phyloP scores from a whole-genome alignment of 2,113 vertebrate species.

The Lampris incognitus region DNA sequence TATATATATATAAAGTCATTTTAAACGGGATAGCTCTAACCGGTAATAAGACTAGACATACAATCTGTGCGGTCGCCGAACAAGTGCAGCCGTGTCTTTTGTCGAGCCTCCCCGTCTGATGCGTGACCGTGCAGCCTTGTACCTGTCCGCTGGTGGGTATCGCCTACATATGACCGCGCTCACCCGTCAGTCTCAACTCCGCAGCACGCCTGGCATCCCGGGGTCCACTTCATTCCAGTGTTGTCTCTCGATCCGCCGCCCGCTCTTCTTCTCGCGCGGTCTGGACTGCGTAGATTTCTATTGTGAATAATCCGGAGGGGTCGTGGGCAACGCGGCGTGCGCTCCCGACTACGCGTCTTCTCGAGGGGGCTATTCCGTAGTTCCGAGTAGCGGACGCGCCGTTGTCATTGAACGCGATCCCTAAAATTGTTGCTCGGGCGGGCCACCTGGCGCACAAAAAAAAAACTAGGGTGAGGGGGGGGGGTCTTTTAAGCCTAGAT shows the following conservation, averaged over 20 bases:
- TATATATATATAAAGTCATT: too few species aligned
- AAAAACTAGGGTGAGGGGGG: conserved; percentile 7
- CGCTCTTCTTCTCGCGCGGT: conserved; percentile 47
- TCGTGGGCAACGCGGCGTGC: conserved; percentile 29
- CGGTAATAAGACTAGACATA: neutral
- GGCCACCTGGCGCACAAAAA: conserved; percentile 20
- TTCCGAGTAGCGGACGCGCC: conserved; percentile 48
- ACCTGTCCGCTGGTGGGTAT: conserved; percentile 72
- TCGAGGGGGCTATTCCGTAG: conserved; percentile 50
- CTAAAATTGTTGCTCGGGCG: too few species aligned
- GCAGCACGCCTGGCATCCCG: conserved; percentile 67
- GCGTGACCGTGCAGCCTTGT: neutral
- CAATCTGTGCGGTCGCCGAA: conserved; percentile 39
- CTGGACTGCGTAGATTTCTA: conserved; percentile 58
- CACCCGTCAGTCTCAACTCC: conserved; percentile 78
- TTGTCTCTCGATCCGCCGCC: conserved; percentile 66
- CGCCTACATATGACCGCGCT: conserved; percentile 72
- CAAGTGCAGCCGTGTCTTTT: conserved; percentile 53
- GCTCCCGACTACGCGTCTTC: conserved; percentile 49
- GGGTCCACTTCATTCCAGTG: conserved; percentile 74
- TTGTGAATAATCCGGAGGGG: conserved; percentile 63
- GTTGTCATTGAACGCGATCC: conserved; percentile 20
- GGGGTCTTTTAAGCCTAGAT: conserved; percentile 23
- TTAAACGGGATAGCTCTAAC: too few species aligned
- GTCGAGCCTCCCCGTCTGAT: conserved; percentile 49